These are phyloP conservation scores for Caretta caretta DNA, from an alignment of 2,113 vertebrate genomes.

Conservation along the genomic window DNA sequence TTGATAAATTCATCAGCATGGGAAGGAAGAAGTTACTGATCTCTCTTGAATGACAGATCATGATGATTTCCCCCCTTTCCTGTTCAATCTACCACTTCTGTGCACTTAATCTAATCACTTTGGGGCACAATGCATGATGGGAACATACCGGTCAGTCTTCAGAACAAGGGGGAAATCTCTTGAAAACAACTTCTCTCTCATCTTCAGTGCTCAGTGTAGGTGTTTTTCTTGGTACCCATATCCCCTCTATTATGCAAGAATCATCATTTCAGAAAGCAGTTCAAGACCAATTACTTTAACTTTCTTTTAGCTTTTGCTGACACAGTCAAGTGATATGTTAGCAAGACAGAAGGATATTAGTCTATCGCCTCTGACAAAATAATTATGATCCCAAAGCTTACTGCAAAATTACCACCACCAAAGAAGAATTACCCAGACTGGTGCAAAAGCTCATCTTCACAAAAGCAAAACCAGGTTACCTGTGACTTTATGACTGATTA, in stretches of 20 bases:
- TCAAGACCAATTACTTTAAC: background rate
- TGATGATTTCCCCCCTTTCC: background rate
- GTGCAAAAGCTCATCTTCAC: background rate
- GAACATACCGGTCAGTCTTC: background rate
- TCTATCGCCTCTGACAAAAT: accelerated
- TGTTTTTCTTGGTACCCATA: background rate
- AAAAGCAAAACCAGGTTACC: background rate
- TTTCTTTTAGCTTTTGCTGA: background rate
- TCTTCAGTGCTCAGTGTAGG: background rate
- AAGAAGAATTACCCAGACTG: background rate
- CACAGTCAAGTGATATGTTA: background rate
- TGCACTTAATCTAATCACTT: background rate
- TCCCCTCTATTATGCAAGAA: background rate
- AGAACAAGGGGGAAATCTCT: background rate
- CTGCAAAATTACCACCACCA: background rate
- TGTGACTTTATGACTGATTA: background rate
- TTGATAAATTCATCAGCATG: background rate
- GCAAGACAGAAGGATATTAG: background rate
- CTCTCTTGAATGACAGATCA: background rate
- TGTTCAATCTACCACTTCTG: background rate
- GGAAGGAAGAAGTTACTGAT: background rate
- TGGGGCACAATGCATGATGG: background rate
- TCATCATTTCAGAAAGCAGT: background rate
- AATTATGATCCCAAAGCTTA: background rate
- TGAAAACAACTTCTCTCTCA: background rate